Percentiles rank a stretch among this genome's conserved stretches.
These are phyloP conservation scores for Protula sp. DNA, from an alignment of 2,888 invertebrate genomes.

Conservation along the genomic window DNA sequence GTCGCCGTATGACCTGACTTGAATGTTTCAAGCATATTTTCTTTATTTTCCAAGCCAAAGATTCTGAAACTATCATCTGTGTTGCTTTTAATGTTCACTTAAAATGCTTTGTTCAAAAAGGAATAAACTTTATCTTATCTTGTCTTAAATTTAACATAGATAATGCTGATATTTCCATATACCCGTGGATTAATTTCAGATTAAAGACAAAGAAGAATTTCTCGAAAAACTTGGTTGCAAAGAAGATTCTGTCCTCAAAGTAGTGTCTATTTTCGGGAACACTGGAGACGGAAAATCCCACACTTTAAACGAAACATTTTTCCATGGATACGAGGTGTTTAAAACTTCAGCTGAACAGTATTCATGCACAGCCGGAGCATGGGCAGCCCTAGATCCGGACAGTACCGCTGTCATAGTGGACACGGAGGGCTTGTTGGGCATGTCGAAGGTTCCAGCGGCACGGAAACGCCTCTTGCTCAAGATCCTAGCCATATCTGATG, in stretches of 20 bases:
- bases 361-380: constrained; percentile 72
- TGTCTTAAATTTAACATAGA: too few species aligned
- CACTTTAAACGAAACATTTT: constrained; percentile 71
- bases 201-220: too few species aligned
- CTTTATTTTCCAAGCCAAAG: too few species aligned
- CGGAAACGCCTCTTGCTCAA: constrained; percentile 66
- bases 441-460: constrained; percentile 61
- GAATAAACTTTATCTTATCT: too few species aligned
- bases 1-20: too few species aligned
- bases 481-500: constrained; percentile 72
- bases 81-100: too few species aligned
- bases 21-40: too few species aligned
- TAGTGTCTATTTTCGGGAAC: constrained; percentile 75
- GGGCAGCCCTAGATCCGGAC: constrained; percentile 68
- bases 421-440: constrained; percentile 71
- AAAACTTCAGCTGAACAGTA: constrained; percentile 64
- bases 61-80: too few species aligned
- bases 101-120: too few species aligned
- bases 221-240: constrained; percentile 44
- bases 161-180: too few species aligned
- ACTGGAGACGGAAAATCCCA: constrained; percentile 79
- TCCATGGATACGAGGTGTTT: constrained; percentile 63
- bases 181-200: too few species aligned
- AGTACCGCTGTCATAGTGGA: constrained; percentile 68
- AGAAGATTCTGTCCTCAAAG: constrained; percentile 60